phyloP scores from a whole-genome alignment of 2,113 vertebrate genomes.

The Sturnira hondurensis region DNA sequence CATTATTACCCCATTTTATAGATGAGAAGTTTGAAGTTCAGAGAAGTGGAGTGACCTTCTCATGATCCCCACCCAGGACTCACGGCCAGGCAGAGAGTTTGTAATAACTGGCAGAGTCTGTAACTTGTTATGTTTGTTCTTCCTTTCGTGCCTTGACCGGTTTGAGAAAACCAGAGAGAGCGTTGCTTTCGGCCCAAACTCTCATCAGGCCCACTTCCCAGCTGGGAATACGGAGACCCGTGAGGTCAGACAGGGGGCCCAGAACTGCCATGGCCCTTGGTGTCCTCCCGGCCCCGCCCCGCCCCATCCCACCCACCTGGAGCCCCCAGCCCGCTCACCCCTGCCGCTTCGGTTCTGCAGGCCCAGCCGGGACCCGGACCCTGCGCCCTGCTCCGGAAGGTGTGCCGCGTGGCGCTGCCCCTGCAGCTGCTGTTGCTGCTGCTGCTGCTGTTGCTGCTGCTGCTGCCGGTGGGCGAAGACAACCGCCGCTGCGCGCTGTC shows the following conservation, averaged over 20 bases:
- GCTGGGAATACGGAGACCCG: rapidly evolving
- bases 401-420: constrained; percentile 87
- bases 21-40: background rate
- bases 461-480: constrained; percentile 87
- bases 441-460: constrained; percentile 88
- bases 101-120: rapidly evolving
- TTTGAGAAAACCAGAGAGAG: background rate
- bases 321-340: rapidly evolving
- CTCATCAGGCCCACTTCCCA: background rate
- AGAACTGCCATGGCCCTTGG: rapidly evolving
- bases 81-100: rapidly evolving
- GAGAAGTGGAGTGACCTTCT: background rate
- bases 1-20: rapidly evolving
- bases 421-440: constrained; percentile 88
- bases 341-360: constrained; percentile 67
- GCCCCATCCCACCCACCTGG: too few relatives aligned
- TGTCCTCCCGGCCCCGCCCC: too few relatives aligned
- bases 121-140: background rate
- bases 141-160: background rate
- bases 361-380: constrained; percentile 53
- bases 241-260: rapidly evolving
- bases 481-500: constrained; percentile 87
- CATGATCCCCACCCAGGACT: background rate
- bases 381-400: constrained; percentile 79
- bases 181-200: background rate